phyloP scores from a whole-genome alignment of 2,113 vertebrate genomes.

The Oreocharis arfaki region DNA sequence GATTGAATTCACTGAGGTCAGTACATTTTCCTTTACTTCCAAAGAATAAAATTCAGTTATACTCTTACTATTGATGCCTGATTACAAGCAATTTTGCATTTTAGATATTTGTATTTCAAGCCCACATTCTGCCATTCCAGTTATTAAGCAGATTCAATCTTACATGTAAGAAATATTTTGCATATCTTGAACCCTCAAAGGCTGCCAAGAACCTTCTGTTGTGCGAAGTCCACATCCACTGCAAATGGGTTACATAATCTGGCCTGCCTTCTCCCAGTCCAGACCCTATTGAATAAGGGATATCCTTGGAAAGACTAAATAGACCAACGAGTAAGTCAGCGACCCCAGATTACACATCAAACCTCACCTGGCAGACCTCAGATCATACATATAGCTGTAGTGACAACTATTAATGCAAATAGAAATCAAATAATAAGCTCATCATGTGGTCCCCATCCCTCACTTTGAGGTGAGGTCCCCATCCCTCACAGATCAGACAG shows the following conservation, averaged over 20 bases:
- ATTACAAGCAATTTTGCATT: not conserved
- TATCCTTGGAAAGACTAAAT: not conserved
- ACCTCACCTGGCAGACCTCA: not conserved
- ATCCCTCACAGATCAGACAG: not conserved
- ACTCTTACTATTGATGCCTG: not conserved
- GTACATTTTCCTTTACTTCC: not conserved
- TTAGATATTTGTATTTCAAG: not conserved
- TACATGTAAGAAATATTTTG: not conserved
- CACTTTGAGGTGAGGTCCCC: not conserved
- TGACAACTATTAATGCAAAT: not conserved
- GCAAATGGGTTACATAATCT: not conserved
- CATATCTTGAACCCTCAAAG: not conserved
- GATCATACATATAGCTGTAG: not conserved
- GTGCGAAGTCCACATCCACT: not conserved
- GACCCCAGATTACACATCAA: too few species aligned
- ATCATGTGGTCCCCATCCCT: fast-evolving
- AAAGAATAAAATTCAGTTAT: not conserved
- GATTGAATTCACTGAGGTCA: not conserved
- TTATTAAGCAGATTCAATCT: not conserved
- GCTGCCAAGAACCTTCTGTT: not conserved
- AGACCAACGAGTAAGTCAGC: not conserved
- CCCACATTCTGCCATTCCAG: not conserved
- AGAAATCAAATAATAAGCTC: not conserved
- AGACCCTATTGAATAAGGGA: not conserved
- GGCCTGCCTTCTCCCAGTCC: not conserved